phyloP scores from a whole-genome alignment of 1,140 invertebrate species.

The Epicauta chinensis region DNA sequence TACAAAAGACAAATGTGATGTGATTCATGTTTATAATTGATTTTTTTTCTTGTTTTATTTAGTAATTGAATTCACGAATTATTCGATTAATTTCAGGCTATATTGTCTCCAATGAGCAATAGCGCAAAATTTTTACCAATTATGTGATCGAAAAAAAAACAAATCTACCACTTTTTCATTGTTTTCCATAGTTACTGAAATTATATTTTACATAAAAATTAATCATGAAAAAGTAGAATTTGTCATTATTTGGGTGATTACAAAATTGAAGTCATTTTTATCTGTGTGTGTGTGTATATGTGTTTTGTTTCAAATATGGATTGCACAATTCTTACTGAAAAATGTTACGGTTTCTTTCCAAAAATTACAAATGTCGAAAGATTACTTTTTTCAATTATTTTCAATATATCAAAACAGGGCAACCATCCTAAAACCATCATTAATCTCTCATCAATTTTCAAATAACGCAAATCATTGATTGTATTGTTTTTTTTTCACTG shows the following conservation, averaged over 20 bases:
- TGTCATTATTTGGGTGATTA: not conserved
- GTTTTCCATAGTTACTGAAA: not conserved
- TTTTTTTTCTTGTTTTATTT: conserved; percentile 8
- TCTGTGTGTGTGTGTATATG: not conserved
- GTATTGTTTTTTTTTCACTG: too few species aligned
- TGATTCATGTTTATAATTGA: not conserved
- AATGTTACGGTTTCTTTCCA: conserved; percentile 1
- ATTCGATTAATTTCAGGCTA: conserved; percentile 17
- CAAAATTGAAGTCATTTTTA: not conserved
- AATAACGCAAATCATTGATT: conserved; percentile 8
- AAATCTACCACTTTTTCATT: not conserved
- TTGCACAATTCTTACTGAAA: conserved; percentile 2
- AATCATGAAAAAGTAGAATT: conserved; percentile 7
- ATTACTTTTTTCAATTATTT: not conserved
- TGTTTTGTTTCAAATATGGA: conserved; percentile 4
- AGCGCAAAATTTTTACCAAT: conserved; percentile 12
- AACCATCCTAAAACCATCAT: conserved; percentile 30
- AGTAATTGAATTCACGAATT: too few species aligned
- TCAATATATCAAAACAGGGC: conserved; percentile 10
- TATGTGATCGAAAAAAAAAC: not conserved
- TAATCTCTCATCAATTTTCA: conserved; percentile 6
- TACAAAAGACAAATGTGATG: not conserved
- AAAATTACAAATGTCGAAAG: conserved; percentile 9
- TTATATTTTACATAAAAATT: not conserved
- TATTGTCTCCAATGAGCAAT: conserved; percentile 32